Percentiles rank a stretch among this genome's conserved stretches.
Evolutionary conservation across 2,888 invertebrate genomes (phyloP).

Genomic region (Meliscaeva auricollis): DNA sequence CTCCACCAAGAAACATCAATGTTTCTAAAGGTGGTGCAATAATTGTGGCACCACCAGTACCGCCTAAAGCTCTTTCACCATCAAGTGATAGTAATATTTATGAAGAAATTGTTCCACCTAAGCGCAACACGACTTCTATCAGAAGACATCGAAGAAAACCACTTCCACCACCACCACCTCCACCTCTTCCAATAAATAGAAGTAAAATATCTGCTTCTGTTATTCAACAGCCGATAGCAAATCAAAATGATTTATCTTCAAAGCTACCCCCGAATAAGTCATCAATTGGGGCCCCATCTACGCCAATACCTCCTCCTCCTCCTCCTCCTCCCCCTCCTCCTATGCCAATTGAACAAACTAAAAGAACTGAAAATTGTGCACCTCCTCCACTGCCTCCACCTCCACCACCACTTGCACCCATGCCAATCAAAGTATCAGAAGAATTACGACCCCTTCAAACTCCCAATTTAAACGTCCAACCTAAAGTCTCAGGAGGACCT

Average conservation of each 20-base stretch:
- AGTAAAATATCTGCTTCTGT: neutral
- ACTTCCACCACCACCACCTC: conserved; percentile 21
- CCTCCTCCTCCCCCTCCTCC: conserved; percentile 43
- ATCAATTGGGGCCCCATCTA: conserved; percentile 12
- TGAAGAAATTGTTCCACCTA: conserved; percentile 39
- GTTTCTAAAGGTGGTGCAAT: conserved; percentile 59
- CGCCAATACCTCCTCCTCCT: conserved; percentile 66
- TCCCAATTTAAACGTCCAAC: neutral
- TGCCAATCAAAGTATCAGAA: conserved; percentile 60
- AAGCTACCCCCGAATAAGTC: conserved; percentile 8
- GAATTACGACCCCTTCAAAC: conserved; percentile 34
- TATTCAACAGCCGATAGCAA: neutral
- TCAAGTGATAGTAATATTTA: conserved; percentile 42
- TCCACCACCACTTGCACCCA: conserved; percentile 29
- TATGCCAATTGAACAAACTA: neutral
- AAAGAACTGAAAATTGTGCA: neutral
- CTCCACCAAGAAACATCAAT: conserved; percentile 26
- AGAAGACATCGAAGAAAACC: conserved; percentile 33
- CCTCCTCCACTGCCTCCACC: conserved; percentile 18
- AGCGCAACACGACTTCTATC: neutral
- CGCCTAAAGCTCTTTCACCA: neutral
- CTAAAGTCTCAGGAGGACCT: neutral
- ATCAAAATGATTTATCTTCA: neutral
- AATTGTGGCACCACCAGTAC: conserved; percentile 35
- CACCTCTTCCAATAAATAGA: conserved; percentile 1